Base-by-base conservation (phyloP, 2,888 invertebrate species). In the Harpalus rubripes region DNA sequence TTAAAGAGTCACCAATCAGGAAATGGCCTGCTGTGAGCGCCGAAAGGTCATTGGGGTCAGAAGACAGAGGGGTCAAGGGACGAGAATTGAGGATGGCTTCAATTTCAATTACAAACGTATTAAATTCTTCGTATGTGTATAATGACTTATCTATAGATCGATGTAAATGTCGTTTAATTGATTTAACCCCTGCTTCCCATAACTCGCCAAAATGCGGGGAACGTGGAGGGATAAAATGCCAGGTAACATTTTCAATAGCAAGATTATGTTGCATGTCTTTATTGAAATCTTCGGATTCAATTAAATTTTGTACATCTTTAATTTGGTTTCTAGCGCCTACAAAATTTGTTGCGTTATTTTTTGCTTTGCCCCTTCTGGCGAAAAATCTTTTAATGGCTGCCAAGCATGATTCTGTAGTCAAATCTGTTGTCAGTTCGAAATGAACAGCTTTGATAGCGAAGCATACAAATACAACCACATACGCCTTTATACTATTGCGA, bases 331-430 rank as follows among this genome's bases (percentile, higher is more conserved):
- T 68, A 3, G 74, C 76, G 0, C 84, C 85, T 18, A 82, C 65
- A 58, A 86, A 86, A 26, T 86, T 86, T 16, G 86, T 86, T 4
- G 83, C 86, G 44, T 85, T 84, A 12, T 80, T 81, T n/a, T 22
- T 41, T 0, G 85, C 81, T 15, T 74, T 39, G 1, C 86, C 85
- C 12, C 85, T 68, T 52, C 85, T 79, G 7, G 65, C 56, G 7
- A 68, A 78, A 32, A 86, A 86, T 6, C 86, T 61, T 10, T 86
- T 79, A 8, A 86, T 56, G 5, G 86, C 85, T 0, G 76, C 82
- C 10, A 86, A 41, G 15, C 39, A 59, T 61, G 80, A 52, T 12
- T 80, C 80, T 12, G 61, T 26, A 4, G 41, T 61, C 26, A 80
- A 58, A 61, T 80, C 61, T 12, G 61, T 59, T 10, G 56, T 56